These are phyloP conservation scores for Actenoides lindsayi DNA, from an alignment of 2,113 vertebrate species.

Conservation along the genomic window DNA sequence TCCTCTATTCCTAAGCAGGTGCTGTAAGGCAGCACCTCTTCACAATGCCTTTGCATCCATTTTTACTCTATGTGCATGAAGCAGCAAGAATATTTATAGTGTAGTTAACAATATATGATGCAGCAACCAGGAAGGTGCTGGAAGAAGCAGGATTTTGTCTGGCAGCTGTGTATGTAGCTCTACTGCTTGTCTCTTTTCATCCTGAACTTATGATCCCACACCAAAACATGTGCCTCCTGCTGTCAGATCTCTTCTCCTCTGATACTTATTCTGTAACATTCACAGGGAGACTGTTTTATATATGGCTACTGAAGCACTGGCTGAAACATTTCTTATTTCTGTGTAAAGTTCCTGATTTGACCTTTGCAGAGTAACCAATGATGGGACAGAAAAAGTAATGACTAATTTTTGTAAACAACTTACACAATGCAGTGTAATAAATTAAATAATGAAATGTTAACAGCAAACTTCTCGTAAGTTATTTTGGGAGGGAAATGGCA, in stretches of 20 bases:
- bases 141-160: neutral
- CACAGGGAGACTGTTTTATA: neutral
- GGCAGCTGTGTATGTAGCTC: neutral
- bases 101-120: neutral
- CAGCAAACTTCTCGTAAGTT: neutral
- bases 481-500: neutral
- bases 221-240: neutral
- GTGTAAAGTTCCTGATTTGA: neutral
- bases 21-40: neutral
- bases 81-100: neutral
- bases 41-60: neutral
- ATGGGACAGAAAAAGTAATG: neutral
- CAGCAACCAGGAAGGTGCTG: neutral
- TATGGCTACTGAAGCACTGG: neutral
- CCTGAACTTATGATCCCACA: neutral
- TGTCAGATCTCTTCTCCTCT: neutral
- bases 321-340: neutral
- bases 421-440: neutral
- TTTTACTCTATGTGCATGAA: neutral
- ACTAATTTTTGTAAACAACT: neutral
- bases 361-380: neutral
- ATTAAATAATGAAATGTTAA: neutral
- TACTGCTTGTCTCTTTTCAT: neutral
- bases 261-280: neutral
- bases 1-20: neutral